Base-by-base conservation (phyloP, 2,888 invertebrate species). In the Erynnis tages region DNA sequence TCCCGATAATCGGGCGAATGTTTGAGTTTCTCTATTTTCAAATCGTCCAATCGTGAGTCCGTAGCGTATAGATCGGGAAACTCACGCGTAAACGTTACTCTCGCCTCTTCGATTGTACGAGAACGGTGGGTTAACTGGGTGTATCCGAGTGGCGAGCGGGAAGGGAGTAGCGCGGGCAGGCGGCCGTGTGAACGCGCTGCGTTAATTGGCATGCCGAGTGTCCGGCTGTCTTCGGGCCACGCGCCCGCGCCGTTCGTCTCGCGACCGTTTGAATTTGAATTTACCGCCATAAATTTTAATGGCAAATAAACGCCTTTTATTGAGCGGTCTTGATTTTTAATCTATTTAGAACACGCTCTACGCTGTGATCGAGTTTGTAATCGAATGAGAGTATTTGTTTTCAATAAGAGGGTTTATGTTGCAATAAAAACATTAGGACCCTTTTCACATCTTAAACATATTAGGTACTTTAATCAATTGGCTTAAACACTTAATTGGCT, bases 11-110 rank as follows among this genome's bases (percentile, higher is more conserved):
- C 85, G 78, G 78, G 72, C 79, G 79, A 80, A 83, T 82, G 82
- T 80, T 83, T 83, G 68, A 67, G 76, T 83, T 83, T 84, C 86
- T 85, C 86, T 87, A 87, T 88, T 88, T 88, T 86, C 84, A 84
- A 84, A 85, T 84, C 78, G 74, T 71, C 69, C 62, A 65, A 61
- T 59, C 62, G 70, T 66, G 66, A 79, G 79, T 78, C 78, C 55
- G 62, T 71, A 59, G 55, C 56, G 41, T 23, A 19, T 43, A 48
- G 35, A 14, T 48, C 23, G 43, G 46, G 32, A 34, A 76, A 79
- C 79, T 73, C 61, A 72, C 60, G 65, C 72, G 74, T 78, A 75
- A 67, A 58, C 76, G 81, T 79, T 76, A 48, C 54, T 56, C 49
- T 54, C 62, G 60, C 59, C 60, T 53, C 56, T 66, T 58, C 52